Evolutionary conservation across 2,888 invertebrate species (phyloP).

Genomic region (Dexiosoma caninum): DNA sequence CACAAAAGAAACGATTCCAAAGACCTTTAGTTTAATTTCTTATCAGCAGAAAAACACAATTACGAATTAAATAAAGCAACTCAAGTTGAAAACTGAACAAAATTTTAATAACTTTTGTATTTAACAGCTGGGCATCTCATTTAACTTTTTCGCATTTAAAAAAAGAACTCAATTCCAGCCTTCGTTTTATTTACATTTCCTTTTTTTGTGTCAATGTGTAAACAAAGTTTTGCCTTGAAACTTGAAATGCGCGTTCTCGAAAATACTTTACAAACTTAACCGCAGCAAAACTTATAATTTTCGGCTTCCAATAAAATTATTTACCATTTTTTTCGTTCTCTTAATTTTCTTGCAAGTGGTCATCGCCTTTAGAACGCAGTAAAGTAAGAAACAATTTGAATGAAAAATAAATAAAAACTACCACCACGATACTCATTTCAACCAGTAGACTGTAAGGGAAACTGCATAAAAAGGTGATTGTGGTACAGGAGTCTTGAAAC

Average conservation of each 20-base stretch:
- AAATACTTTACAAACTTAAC: conserved; percentile 30
- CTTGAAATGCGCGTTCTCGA: background rate
- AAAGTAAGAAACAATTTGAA: background rate
- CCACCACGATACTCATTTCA: conserved; percentile 18
- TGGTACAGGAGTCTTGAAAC: background rate
- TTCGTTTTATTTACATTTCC: background rate
- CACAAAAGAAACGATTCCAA: background rate
- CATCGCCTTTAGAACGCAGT: background rate
- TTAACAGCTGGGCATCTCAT: background rate
- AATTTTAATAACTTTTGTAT: background rate
- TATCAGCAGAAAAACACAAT: background rate
- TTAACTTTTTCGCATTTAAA: background rate
- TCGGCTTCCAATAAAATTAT: conserved; percentile 38
- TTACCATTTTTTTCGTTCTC: background rate
- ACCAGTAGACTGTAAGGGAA: background rate
- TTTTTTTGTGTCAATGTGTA: background rate
- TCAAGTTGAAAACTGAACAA: background rate
- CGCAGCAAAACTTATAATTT: conserved; percentile 27
- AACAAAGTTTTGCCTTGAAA: background rate
- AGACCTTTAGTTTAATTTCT: background rate
- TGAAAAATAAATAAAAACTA: background rate
- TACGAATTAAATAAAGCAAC: background rate
- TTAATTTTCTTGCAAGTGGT: conserved; percentile 19
- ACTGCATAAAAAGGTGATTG: conserved; percentile 16
- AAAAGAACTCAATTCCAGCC: background rate